Base-by-base conservation (phyloP, 2,888 invertebrate species). In the Norana najaformis region DNA sequence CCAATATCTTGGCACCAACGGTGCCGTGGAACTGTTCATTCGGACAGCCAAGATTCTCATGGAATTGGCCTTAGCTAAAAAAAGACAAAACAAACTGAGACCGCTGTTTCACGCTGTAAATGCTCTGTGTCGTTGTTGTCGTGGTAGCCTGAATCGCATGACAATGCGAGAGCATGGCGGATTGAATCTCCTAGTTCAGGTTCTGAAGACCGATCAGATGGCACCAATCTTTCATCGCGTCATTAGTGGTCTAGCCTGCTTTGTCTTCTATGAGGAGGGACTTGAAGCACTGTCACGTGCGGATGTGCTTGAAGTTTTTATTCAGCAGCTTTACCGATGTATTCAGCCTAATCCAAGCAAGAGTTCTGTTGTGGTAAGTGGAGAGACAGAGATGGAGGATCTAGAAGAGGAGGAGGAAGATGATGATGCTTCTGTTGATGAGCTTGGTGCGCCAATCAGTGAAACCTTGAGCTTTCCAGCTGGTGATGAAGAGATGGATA, bases 61-160 rank as follows among this genome's bases (percentile, higher is more conserved):
- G 85, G 37, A 85, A 20, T 30, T 37, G 36, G 85, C 18, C 8
- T 35, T 85, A 23, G 16, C 11, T 35, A 36, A 35, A 37, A 35
- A 0, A 8, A 85, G 85, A 85, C 36, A 35, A 85, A 85, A 85
- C 6, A 37, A 85, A 35, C 13, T 85, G 18, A 35, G 85, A 35
- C 18, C 16, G 18, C 37, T 85, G 36, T 85, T 36, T 37, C 85
- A 85, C 16, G 8, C 23, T 37, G 85, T 85, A 5, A 85, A 85
- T 14, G 35, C 85, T 35, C 85, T 85, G 35, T 85, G 85, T 85
- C 85, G 35, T 37, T 85, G 85, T 35, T 85, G 85, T 36, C 85
- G 85, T 23, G 85, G 37, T 16, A 35, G 36, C 85, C 20, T 20
- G 85, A 85, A 85, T 37, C 35, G 85, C 4, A 3, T 36, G 36